Percentiles rank a stretch among this genome's conserved stretches.
These are phyloP conservation scores for Acanthis flammea DNA, from an alignment of 2,797 vertebrate genomes.

Conservation along the genomic window DNA sequence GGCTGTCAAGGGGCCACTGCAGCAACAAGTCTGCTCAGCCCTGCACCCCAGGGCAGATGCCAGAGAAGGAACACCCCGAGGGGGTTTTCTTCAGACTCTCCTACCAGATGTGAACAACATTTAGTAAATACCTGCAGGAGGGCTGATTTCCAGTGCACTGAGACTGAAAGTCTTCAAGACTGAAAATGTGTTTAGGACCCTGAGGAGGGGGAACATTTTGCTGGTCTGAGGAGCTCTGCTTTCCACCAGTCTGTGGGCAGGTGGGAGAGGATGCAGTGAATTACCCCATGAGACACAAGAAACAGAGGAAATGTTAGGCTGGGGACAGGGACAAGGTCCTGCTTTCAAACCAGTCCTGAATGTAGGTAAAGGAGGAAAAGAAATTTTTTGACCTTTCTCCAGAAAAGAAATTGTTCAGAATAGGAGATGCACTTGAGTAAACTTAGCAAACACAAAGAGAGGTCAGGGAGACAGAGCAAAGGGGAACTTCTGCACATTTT, in stretches of 20 bases:
- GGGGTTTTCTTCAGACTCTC: background rate
- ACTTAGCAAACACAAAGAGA: background rate
- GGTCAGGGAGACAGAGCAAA: background rate
- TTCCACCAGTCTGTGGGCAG: background rate
- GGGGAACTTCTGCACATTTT: background rate
- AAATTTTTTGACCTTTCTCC: background rate
- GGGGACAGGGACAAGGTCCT: background rate
- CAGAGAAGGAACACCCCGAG: rapidly evolving
- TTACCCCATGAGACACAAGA: background rate
- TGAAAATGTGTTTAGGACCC: background rate
- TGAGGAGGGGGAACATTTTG: rapidly evolving
- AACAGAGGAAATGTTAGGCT: background rate
- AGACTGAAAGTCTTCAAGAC: background rate
- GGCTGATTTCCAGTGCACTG: rapidly evolving
- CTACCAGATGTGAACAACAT: background rate
- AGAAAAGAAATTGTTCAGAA: background rate
- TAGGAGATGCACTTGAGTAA: background rate
- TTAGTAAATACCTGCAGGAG: background rate
- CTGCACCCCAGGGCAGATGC: background rate
- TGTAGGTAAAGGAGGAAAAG: background rate
- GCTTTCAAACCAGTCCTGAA: background rate
- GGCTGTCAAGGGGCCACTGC: background rate
- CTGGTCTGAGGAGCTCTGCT: background rate
- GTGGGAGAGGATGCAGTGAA: background rate
- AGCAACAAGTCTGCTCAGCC: background rate